Percentiles rank a stretch among this genome's conserved stretches.
phyloP scores from a whole-genome alignment of 2,113 vertebrate genomes.

The Albula goreensis region DNA sequence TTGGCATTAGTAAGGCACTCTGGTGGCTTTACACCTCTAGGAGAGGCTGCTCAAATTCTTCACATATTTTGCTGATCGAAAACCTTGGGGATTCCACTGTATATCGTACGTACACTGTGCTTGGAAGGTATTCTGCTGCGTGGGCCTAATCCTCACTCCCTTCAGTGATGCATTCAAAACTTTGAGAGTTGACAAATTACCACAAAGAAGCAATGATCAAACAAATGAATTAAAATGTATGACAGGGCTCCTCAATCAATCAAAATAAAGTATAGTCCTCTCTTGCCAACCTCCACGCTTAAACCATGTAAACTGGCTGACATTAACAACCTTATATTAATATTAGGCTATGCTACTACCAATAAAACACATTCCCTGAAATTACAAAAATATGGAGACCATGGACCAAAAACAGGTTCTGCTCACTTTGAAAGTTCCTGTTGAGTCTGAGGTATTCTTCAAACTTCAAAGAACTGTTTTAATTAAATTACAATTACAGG shows the following conservation, averaged over 20 bases:
- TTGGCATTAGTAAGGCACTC: conserved; percentile 13
- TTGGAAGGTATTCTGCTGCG: neutral
- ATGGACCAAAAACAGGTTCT: no score
- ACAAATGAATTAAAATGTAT: neutral
- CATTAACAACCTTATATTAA: no score
- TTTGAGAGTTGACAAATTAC: neutral
- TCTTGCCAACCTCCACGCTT: no score
- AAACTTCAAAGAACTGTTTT: no score
- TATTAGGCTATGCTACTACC: no score
- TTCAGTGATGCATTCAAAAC: no score
- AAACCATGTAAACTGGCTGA: no score
- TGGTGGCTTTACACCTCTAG: conserved; percentile 21
- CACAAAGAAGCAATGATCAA: neutral
- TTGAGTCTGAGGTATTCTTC: no score
- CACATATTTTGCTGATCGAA: conserved; percentile 26
- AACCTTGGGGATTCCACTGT: neutral
- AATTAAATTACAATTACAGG: no score
- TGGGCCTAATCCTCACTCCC: neutral
- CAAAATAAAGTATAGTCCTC: neutral
- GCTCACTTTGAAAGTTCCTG: no score
- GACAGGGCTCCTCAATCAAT: neutral
- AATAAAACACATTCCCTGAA: no score
- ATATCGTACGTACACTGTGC: neutral
- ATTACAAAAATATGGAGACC: no score
- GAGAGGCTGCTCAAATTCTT: conserved; percentile 33